These are phyloP conservation scores for Lates japonicus DNA, from an alignment of 2,797 vertebrate species.

Conservation along the genomic window DNA sequence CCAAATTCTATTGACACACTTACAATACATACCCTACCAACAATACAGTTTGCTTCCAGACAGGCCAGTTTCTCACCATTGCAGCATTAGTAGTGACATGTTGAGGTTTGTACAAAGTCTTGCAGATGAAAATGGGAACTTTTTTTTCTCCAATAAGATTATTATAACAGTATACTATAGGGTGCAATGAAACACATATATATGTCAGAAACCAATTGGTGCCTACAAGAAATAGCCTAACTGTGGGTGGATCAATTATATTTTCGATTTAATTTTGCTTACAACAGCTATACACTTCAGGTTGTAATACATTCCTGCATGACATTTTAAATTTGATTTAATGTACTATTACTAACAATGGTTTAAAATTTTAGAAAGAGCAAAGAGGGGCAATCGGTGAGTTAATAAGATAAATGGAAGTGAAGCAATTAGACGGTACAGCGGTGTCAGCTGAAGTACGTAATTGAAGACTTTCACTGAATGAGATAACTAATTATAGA, in stretches of 20 bases:
- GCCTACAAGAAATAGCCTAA: no score
- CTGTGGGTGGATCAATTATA: slow-evolving; percentile 32
- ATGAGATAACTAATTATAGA: slow-evolving; percentile 38
- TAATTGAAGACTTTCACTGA: slow-evolving; percentile 52
- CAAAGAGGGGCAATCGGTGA: slow-evolving; percentile 29
- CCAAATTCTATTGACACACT: background rate
- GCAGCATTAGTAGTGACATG: background rate
- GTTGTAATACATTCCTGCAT: slow-evolving; percentile 21
- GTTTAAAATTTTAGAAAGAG: slow-evolving; percentile 36
- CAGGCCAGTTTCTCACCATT: background rate
- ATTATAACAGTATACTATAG: background rate
- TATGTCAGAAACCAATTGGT: slow-evolving; percentile 14
- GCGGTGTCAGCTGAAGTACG: slow-evolving; percentile 39
- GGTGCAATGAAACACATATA: background rate
- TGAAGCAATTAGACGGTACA: slow-evolving; percentile 42
- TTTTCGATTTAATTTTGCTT: slow-evolving; percentile 34
- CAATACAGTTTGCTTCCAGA: background rate
- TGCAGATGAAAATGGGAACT: background rate
- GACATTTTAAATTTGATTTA: slow-evolving; percentile 30
- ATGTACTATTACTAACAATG: slow-evolving; percentile 14
- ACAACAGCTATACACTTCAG: slow-evolving; percentile 31
- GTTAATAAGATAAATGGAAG: slow-evolving; percentile 35
- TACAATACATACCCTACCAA: background rate
- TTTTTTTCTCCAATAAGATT: background rate
- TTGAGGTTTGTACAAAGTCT: background rate